Evolutionary conservation across 2,113 vertebrate species (phyloP), one percentile per base, ranked within the genome.

Genomic region (Hymenochirus boettgeri): DNA sequence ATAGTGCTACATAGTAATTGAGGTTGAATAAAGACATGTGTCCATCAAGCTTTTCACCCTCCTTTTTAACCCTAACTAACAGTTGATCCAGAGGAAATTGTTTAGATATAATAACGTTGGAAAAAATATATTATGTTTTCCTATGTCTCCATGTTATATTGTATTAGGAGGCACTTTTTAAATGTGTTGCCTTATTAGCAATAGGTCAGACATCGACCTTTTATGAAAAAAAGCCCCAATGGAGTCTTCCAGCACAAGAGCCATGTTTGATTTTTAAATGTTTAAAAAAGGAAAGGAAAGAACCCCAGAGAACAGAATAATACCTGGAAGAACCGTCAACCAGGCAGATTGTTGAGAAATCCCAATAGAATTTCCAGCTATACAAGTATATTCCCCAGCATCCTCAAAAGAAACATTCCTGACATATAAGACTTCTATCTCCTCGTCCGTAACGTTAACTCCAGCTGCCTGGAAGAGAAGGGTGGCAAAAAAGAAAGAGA

Each of bases 361-460:
- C 94, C 96, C 96, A 91, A 99, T 99, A 96, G 96, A 99, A 94
- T 99, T 99, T 95, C 96, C 96, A 90, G 96, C 96, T 94, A 98
- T 97, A 89, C 96, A 99, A 84, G 95, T 98, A 92, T 98, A 99
- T 77, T 98, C 93, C 90, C 96, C 96, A 88, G 95, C 92, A 85
- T 98, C 95, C 90, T 96, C 89, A 91, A 93, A 91, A 93, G 96
- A 98, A 85, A 99, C 95, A 94, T 99, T 99, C 89, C 93, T 92
- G 88, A 99, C 90, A 93, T 91, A 92, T 88, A 99, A 94, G 91
- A 95, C 93, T 89, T 99, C 96, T 89, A 99, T 99, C 76, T 99
- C 96, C 92, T 98, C 98, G 90, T 99, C 96, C 87, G 96, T 99
- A 80, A 95, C 97, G 86, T 99, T 99, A 89, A 99, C 96, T 93